These are phyloP conservation scores for Antigone vipio DNA, from an alignment of 2,113 vertebrate species.

Conservation along the genomic window DNA sequence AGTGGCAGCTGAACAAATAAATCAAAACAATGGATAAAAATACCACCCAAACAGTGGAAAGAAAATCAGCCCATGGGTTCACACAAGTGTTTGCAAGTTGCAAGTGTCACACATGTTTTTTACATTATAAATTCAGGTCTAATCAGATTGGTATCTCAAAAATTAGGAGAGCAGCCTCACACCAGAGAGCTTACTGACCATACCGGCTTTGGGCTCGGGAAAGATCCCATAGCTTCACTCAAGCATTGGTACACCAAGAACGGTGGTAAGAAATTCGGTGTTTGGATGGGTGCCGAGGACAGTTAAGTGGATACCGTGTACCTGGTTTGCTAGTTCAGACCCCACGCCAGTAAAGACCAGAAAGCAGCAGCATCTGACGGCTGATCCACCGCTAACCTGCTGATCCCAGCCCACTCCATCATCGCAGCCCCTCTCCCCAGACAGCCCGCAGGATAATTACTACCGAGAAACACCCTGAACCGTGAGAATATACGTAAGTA, in stretches of 20 bases:
- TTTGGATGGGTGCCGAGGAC: background rate
- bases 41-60: background rate
- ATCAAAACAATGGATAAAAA: background rate
- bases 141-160: background rate
- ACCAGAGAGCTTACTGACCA: background rate
- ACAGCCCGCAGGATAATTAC: background rate
- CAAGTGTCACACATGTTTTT: background rate
- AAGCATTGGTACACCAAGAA: background rate
- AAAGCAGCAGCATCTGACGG: background rate
- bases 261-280: rapidly evolving
- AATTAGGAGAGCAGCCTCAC: background rate
- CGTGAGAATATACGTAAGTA: background rate
- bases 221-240: background rate
- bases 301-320: background rate
- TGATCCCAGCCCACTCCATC: background rate
- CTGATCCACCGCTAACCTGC: background rate
- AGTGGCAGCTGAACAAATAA: background rate
- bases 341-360: background rate
- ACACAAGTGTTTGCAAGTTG: background rate
- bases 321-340: background rate
- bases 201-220: background rate
- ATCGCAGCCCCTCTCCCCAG: background rate
- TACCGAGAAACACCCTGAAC: background rate
- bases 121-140: background rate
- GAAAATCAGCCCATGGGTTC: background rate